These are phyloP conservation scores for Crambe crambe DNA, from an alignment of 37 sponge, comb jelly and placozoan species.

Conservation along the genomic window DNA sequence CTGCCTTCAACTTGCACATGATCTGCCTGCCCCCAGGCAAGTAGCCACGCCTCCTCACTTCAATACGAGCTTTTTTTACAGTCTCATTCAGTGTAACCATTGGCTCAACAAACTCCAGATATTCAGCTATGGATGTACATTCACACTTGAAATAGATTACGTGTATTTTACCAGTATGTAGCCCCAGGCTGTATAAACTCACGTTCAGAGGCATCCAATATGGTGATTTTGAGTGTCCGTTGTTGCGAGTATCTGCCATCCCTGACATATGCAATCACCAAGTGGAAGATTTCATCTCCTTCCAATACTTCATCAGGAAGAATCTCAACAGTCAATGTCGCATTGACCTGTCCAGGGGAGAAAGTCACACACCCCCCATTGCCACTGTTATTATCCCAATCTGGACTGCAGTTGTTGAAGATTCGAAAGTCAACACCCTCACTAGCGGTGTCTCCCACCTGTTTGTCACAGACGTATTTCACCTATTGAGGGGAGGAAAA, in stretches of 20 bases:
- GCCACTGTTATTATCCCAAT: not conserved
- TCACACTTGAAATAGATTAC: too few relatives aligned
- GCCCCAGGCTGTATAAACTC: too few relatives aligned
- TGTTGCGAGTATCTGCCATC: not conserved
- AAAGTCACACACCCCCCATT: slow-evolving; percentile 28
- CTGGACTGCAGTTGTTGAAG: not conserved
- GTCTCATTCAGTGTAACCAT: not conserved
- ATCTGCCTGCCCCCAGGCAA: not conserved
- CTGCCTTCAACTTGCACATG: slow-evolving; percentile 1
- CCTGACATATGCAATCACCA: not conserved
- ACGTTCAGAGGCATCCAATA: slow-evolving; percentile 35
- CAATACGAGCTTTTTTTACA: not conserved
- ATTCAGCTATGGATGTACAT: slow-evolving; percentile 31
- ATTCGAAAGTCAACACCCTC: not conserved
- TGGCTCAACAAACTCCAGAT: not conserved
- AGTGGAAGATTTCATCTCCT: slow-evolving; percentile 39
- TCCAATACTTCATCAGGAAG: slow-evolving; percentile 10
- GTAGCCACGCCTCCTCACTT: slow-evolving; percentile 18
- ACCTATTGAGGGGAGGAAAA: not conserved
- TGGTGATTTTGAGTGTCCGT: slow-evolving; percentile 19
- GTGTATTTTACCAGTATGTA: too few relatives aligned
- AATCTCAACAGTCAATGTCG: not conserved
- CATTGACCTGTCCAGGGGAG: not conserved
- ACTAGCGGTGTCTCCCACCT: slow-evolving; percentile 7
- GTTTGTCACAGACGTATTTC: not conserved